Evolutionary conservation across 2,113 vertebrate genomes (phyloP), one percentile per base, ranked within the genome.

Genomic region (Ochotona princeps): DNA sequence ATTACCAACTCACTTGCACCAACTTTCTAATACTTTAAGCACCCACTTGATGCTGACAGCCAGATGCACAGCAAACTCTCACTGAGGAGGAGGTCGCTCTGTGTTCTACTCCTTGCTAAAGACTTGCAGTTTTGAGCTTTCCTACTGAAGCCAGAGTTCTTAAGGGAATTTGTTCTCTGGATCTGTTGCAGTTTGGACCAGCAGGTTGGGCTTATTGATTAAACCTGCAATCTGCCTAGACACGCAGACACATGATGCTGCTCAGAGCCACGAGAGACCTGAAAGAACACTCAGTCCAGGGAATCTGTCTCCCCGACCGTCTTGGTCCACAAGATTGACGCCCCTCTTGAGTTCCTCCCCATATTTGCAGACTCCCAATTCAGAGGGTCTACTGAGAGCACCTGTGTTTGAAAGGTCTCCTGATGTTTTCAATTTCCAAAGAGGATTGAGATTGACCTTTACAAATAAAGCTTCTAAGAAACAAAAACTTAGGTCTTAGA

Each of bases 1-100:
- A 97, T 96, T 94, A 89, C 94, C 91, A 90, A 72, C 94, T 97
- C 94, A 0, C 0, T 96, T 94, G 87, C 74, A 4, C 65, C 76
- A 91, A 90, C 0, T 28, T 96, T 88, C 86, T 91, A 80, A 76
- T 26, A 30, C 69, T 74, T 83, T 1, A 30, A 88, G 82, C 66
- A 69, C 63, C 82, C 65, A 57, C 86, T 76, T 95, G 95, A 90
- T 69, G 32, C 72, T 83, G 63, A 70, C 80, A 65, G 86, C 0
- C 13, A 74, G 84, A 88, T 49, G 44, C 47, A 92, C 12, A 14
- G 75, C 14, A 81, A 72, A 92, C 92, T 70, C 87, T 87, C 14
- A 14, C 60, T 84, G 32, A 69, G 70, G 49, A 70, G 13, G 89
- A 81, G 75, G 7, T 78, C 2, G 1, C 20, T 17, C 12, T 2